Evolutionary conservation across 2,113 vertebrate species (phyloP).

Genomic region (Caranx melampygus): DNA sequence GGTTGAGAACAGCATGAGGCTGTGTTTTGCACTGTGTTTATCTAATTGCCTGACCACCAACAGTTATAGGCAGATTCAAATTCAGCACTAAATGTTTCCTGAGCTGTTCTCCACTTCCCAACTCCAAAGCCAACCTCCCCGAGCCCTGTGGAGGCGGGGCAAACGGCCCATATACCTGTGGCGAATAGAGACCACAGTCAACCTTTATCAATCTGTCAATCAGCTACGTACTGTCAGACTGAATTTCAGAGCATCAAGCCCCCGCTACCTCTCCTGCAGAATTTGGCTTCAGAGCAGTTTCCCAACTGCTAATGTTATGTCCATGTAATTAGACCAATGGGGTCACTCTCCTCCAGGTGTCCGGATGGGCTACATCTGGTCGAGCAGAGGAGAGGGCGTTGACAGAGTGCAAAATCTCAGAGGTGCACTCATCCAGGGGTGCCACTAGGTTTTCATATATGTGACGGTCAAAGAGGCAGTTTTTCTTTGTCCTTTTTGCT

Average conservation of each 20-base stretch:
- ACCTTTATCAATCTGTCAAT: slow-evolving; percentile 73
- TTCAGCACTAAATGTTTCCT: slow-evolving; percentile 57
- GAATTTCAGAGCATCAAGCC: slow-evolving; percentile 54
- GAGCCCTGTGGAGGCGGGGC: slow-evolving; percentile 40
- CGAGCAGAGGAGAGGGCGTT: slow-evolving; percentile 44
- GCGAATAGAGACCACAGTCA: slow-evolving; percentile 44
- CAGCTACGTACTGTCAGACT: slow-evolving; percentile 56
- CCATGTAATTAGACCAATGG: slow-evolving; percentile 62
- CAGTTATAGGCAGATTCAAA: slow-evolving; percentile 68
- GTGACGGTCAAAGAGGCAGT: slow-evolving; percentile 56
- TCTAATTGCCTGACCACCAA: slow-evolving; percentile 78
- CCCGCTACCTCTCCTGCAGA: slow-evolving; percentile 40
- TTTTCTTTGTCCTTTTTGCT: slow-evolving; percentile 42
- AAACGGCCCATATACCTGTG: slow-evolving; percentile 53
- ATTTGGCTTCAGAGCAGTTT: slow-evolving; percentile 48
- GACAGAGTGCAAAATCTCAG: slow-evolving; percentile 54
- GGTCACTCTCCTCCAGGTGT: slow-evolving; percentile 64
- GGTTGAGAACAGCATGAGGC: slow-evolving; percentile 59
- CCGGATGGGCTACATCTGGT: slow-evolving; percentile 54
- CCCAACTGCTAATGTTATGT: slow-evolving; percentile 51
- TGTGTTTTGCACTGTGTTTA: slow-evolving; percentile 68
- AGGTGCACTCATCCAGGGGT: slow-evolving; percentile 57
- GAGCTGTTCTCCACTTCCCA: slow-evolving; percentile 43
- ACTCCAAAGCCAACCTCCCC: slow-evolving; percentile 38
- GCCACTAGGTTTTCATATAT: slow-evolving; percentile 38